A percentile compares a stretch with the other conserved stretches of the same genome.
These are phyloP conservation scores for Noctua fimbriata DNA, from an alignment of 2,888 invertebrate species.

Conservation along the genomic window DNA sequence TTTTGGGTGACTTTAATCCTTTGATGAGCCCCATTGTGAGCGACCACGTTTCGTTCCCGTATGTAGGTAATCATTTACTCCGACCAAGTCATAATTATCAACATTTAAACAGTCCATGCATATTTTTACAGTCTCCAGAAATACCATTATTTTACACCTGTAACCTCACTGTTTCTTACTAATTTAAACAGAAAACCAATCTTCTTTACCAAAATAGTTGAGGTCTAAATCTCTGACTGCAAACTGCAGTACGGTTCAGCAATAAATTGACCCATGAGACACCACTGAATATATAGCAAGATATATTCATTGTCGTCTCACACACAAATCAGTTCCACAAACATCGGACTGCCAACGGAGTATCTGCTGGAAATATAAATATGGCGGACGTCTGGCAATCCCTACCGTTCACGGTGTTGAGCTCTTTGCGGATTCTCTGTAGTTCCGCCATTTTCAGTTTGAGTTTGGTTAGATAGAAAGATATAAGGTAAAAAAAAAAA, in stretches of 20 bases:
- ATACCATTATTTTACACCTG: neutral
- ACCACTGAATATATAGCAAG: no score
- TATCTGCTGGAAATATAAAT: constrained; percentile 31
- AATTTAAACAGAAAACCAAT: neutral
- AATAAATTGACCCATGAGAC: constrained; percentile 11
- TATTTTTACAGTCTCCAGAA: neutral
- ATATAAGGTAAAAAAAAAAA: no score
- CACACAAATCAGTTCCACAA: constrained; percentile 36
- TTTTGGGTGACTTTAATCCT: no score
- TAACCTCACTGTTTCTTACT: neutral
- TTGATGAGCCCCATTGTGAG: no score
- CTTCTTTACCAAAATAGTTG: neutral
- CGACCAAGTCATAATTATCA: no score
- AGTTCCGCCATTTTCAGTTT: constrained; percentile 5
- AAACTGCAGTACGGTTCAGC: neutral
- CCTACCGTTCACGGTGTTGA: constrained; percentile 1
- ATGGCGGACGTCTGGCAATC: constrained; percentile 7
- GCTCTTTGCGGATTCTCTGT: neutral
- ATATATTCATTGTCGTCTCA: neutral
- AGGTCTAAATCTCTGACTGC: neutral
- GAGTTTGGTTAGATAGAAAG: neutral
- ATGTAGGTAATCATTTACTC: no score
- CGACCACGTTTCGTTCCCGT: no score
- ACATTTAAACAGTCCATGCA: neutral
- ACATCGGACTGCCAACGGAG: constrained; percentile 17